These are phyloP conservation scores for Atta cephalotes DNA, from an alignment of 1,140 invertebrate species.

Conservation along the genomic window DNA sequence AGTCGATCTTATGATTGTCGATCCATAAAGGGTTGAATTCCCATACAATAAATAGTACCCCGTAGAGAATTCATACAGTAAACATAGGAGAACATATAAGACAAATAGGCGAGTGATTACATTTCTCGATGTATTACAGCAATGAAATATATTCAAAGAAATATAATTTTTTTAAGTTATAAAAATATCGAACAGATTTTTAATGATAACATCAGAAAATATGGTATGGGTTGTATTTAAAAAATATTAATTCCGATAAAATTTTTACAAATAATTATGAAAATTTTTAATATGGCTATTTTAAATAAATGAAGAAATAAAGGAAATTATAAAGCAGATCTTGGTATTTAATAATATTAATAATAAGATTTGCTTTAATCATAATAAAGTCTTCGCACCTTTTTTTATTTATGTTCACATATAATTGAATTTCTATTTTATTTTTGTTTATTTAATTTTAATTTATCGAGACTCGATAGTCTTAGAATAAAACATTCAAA, in stretches of 20 bases:
- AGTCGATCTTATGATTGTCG: constrained; percentile 44
- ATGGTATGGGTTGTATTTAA: neutral
- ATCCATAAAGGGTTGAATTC: constrained; percentile 45
- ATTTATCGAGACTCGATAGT: neutral
- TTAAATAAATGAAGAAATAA: too few species aligned
- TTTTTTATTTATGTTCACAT: too few species aligned
- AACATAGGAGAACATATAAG: neutral
- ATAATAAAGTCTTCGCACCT: too few species aligned
- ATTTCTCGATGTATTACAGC: neutral
- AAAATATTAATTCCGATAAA: neutral
- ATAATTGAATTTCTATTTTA: too few species aligned
- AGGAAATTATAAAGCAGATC: too few species aligned
- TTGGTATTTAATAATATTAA: too few species aligned
- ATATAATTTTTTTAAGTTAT: neutral
- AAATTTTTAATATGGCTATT: neutral
- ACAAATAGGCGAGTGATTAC: neutral
- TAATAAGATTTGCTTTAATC: too few species aligned
- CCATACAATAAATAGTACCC: constrained; percentile 42
- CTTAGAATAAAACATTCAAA: neutral
- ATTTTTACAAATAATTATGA: neutral
- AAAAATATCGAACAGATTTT: constrained; percentile 14
- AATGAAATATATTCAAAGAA: neutral
- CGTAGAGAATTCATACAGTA: constrained; percentile 17
- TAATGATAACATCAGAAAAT: neutral
- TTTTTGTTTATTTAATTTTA: neutral